These are phyloP conservation scores for Caradrina kadenii DNA, from an alignment of 2,888 invertebrate genomes.

Conservation along the genomic window DNA sequence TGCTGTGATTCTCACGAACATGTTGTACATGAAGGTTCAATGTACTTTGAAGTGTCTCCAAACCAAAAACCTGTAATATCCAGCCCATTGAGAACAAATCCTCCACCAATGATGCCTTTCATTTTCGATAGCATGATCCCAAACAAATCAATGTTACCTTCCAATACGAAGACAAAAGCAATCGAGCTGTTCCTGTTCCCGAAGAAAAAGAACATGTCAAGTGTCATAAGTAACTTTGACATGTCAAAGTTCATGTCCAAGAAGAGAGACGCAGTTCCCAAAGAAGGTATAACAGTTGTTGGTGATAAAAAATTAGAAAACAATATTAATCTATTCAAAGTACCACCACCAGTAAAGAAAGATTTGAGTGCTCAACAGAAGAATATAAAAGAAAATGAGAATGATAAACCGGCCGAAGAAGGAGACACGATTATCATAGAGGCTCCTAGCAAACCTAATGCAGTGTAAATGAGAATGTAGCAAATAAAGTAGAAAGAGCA, in stretches of 20 bases:
- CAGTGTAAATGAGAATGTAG: conserved; percentile 59
- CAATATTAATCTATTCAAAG: conserved; percentile 67
- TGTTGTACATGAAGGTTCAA: conserved; percentile 75
- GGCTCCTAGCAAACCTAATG: conserved; percentile 59
- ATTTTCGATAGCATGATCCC: conserved; percentile 69
- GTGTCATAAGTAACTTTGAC: conserved; percentile 46
- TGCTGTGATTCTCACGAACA: conserved; percentile 85
- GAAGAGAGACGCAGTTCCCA: conserved; percentile 65
- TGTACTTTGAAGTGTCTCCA: conserved; percentile 77
- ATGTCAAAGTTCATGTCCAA: conserved; percentile 53
- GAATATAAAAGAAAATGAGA: conserved; percentile 55
- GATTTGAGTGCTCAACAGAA: conserved; percentile 72
- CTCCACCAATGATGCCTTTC: conserved; percentile 66
- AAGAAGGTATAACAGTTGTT: conserved; percentile 70
- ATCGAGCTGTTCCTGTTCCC: conserved; percentile 83
- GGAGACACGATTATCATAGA: conserved; percentile 45
- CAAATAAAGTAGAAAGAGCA: conserved; percentile 37
- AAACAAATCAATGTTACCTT: conserved; percentile 63
- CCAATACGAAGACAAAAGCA: conserved; percentile 71
- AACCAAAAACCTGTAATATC: conserved; percentile 61
- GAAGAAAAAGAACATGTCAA: conserved; percentile 72
- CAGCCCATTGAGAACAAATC: conserved; percentile 19
- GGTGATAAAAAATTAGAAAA: conserved; percentile 77
- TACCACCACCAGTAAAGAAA: conserved; percentile 73
- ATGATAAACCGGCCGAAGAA: conserved; percentile 57